These are phyloP conservation scores for Aurelia sp. DNA, from an alignment of 30 jellyfish, hydroid and myxozoan genomes.

Conservation along the genomic window DNA sequence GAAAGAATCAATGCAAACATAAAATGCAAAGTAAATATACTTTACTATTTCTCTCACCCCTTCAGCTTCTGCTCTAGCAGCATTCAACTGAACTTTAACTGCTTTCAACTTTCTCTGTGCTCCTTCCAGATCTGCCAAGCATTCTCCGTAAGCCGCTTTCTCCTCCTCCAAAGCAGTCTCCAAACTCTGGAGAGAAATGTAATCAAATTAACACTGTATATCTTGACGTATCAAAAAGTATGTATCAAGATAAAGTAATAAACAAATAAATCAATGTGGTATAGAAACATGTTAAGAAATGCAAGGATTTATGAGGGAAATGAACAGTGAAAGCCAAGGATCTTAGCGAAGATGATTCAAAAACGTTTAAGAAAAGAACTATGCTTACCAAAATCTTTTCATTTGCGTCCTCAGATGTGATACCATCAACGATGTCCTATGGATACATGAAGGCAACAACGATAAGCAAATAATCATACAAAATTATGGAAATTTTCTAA, in stretches of 20 bases:
- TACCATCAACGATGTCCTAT: slow-evolving; percentile 61
- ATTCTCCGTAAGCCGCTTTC: slow-evolving; percentile 47
- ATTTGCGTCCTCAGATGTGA: slow-evolving; percentile 42
- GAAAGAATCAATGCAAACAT: no score
- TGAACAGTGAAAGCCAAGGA: neutral
- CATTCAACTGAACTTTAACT: slow-evolving; percentile 49
- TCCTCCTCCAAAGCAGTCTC: slow-evolving; percentile 54
- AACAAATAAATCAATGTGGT: neutral
- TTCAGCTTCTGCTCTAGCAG: slow-evolving; percentile 50
- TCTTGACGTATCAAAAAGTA: no score
- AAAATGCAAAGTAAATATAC: no score
- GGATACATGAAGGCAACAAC: neutral
- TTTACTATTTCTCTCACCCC: slow-evolving; percentile 10
- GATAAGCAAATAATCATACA: neutral
- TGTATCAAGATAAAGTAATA: neutral
- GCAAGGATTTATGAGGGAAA: neutral
- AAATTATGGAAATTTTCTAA: neutral
- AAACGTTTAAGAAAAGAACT: neutral
- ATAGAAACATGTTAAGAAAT: neutral
- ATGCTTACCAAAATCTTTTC: slow-evolving; percentile 34
- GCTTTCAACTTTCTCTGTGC: slow-evolving; percentile 63
- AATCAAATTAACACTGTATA: neutral
- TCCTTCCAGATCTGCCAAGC: slow-evolving; percentile 47
- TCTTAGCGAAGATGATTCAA: neutral
- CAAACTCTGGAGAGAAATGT: slow-evolving; percentile 19